Percentiles rank a stretch among this genome's conserved stretches.
These are phyloP conservation scores for Scaptomyza caliginosa DNA, from an alignment of 2,888 invertebrate species.

Conservation along the genomic window DNA sequence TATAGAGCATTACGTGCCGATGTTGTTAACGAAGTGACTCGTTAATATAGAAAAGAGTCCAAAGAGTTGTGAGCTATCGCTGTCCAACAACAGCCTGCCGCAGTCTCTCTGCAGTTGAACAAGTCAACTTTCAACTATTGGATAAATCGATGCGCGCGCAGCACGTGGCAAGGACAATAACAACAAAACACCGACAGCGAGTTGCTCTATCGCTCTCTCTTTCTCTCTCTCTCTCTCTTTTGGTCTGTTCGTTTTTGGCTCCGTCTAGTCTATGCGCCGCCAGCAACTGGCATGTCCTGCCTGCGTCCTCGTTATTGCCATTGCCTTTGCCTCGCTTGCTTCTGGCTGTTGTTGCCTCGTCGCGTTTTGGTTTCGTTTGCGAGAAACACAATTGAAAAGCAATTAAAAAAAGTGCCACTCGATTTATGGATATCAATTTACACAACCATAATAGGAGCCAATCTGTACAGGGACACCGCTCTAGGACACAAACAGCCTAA, in stretches of 20 bases:
- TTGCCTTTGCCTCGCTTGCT: conserved; percentile 32
- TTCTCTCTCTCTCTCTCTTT: conserved; percentile 9
- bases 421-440: conserved; percentile 64
- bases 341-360: conserved; percentile 51
- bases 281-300: conserved; percentile 44
- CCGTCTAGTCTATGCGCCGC: conserved; percentile 45
- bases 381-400: conserved; percentile 44
- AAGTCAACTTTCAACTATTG: conserved; percentile 29
- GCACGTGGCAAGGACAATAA: conserved; percentile 81
- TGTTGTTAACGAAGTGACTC: conserved; percentile 62
- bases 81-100: conserved; percentile 8
- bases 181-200: conserved; percentile 22
- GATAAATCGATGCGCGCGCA: conserved; percentile 83
- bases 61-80: conserved; percentile 9
- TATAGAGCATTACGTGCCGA: conserved; percentile 38
- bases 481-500: conserved; percentile 56
- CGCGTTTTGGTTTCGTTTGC: conserved; percentile 25
- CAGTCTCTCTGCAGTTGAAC: conserved; percentile 41
- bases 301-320: conserved; percentile 67
- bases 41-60: conserved; percentile 40
- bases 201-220: conserved; percentile 21
- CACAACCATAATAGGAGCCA: conserved; percentile 59
- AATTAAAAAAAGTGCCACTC: conserved; percentile 61
- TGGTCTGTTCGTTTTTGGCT: conserved; percentile 33
- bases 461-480: conserved; percentile 46